A percentile compares a stretch with the other conserved stretches of the same genome.
Evolutionary conservation across 2,113 vertebrate genomes (phyloP).

Genomic region (Oceanites oceanicus): DNA sequence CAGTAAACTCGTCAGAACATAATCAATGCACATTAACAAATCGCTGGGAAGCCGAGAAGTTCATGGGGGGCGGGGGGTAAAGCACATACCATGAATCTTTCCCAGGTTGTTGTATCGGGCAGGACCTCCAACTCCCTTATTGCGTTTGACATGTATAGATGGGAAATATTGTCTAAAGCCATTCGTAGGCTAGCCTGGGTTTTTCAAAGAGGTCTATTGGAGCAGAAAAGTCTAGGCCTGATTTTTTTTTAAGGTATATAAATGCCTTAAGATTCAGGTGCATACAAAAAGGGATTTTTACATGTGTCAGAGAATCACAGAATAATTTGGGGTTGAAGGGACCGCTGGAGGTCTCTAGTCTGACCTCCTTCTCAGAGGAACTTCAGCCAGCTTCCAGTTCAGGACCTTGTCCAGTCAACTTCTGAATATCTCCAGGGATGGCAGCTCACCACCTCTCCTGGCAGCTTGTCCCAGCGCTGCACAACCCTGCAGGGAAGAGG

Average conservation of each 20-base stretch:
- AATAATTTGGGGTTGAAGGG: not conserved
- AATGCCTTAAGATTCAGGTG: not conserved
- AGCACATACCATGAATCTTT: slow-evolving; percentile 35
- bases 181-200: not conserved
- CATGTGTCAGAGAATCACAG: not conserved
- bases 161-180: not conserved
- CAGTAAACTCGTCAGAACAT: slow-evolving; percentile 53
- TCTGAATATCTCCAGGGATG: not conserved
- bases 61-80: not conserved
- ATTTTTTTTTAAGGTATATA: not conserved
- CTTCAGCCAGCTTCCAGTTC: not conserved
- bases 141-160: not conserved
- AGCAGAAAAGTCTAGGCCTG: not conserved
- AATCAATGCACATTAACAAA: slow-evolving; percentile 63
- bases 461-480: not conserved
- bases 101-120: not conserved
- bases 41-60: not conserved
- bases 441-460: not conserved
- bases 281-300: not conserved
- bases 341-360: not conserved
- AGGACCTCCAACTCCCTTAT: not conserved
- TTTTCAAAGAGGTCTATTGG: not conserved
- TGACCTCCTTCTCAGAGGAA: not conserved
- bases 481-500: not conserved
- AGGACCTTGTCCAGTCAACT: not conserved